Base-by-base conservation (phyloP, 2,888 invertebrate species). In the Eupsilia transversa region DNA sequence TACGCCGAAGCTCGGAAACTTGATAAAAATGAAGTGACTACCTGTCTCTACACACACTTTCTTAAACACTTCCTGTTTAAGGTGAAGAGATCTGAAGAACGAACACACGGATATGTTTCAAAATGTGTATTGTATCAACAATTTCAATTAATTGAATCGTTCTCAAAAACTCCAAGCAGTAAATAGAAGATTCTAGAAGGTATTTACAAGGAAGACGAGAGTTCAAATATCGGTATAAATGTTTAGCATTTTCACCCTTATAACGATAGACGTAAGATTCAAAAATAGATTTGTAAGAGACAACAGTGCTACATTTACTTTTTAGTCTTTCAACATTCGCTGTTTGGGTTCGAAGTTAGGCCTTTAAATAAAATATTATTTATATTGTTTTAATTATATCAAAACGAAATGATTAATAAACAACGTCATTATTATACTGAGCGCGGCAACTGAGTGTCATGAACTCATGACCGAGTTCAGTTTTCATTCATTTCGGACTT, bases 261-360 rank as follows among this genome's bases (percentile, higher is more conserved):
- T 85, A 87, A 82, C 79, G 83, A 88, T 84, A 80, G 83, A 70
- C 52, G 74, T 87, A 86, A 90, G 89, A 90, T 92, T 91, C 79
- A 88, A 91, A 91, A 90, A 91, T 91, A 91, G 87, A 92, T 90
- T 88, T 88, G 86, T 86, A 88, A 88, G 81, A 87, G 86, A 85
- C 82, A 89, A 89, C 87, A 88, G 80, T 82, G 80, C 74, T 84
- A 85, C 80, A 74, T 85, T 86, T 83, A 82, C 82, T 81, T 84
- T 75, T 79, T 74, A 92, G 91, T 92, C 91, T 92, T 92, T 79
- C 67, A 83, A 80, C 83, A 90, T 93, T 93, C 92, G 93, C 93
- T 92, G 92, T 90, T 89, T 87, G 72, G 84, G 84, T 91, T 89
- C 56, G 49, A 79, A 71, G 57, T 78, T 87, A 86, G 84, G 80